Evolutionary conservation across 2,888 invertebrate species (phyloP), one percentile per base, ranked within the genome.

Genomic region (Machimus rusticus): DNA sequence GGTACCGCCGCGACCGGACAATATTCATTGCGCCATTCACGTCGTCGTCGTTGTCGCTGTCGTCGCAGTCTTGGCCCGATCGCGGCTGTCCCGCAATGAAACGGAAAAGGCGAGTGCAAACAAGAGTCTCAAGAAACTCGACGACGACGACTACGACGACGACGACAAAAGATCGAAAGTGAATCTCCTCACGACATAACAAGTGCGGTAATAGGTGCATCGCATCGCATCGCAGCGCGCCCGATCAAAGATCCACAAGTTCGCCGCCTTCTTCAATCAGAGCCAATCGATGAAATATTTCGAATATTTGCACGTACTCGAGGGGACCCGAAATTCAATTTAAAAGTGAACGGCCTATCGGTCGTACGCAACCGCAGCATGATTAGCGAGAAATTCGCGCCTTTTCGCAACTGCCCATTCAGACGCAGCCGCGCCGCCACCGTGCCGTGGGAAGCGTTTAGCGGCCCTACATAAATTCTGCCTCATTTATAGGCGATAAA

Each of bases 321-420:
- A 23, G 79, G 79, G 51, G 51, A 51, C 79, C 79, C 46, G 2
- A 79, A 51, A 79, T 79, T 79, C 46, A 79, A 46, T 79, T 76
- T 66, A 66, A 66, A 39, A 78, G 78, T 78, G 78, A 78, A 78
- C 43, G 78, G 78, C 43, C 78, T 66, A 66, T 66, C 66, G n/a
- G 8, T 19, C 66, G 66, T 66, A 66, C 66, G 28, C 66, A 66
- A 66, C 66, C 66, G 66, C 66, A 14, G 23, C 66, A 66, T 66
- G 66, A 66, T 66, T 66, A 66, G 66, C 66, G 66, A 28, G 28
- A 66, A 66, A 66, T 23, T 66, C 66, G 66, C 66, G 23, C 66
- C 66, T 66, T 66, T 66, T 66, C 66, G 66, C 66, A 66, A 66
- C 66, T 23, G 66, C 66, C 66, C 66, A 66, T 66, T 66, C 66